A percentile compares a stretch with the other conserved stretches of the same genome.
Conservation (phyloP, 2,888 invertebrate genomes). For the Andrena minutula region DNA sequence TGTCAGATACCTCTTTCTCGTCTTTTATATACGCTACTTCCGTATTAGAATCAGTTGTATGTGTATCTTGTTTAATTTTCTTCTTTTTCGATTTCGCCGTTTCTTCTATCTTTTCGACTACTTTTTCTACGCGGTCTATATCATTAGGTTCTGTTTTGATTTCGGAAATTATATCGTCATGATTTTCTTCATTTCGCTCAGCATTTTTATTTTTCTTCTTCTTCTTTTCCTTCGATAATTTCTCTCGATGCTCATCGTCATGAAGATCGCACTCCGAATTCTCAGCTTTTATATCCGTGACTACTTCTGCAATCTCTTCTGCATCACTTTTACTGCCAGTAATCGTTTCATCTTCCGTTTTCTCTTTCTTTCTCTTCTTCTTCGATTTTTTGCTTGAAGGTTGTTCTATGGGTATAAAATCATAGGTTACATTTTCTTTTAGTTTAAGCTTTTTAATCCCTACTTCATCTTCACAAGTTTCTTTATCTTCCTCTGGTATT, state of each 20-base stretch:
- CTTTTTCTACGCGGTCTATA: neutral
- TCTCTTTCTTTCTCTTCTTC: slow-evolving; percentile 62
- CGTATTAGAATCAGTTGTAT: slow-evolving; percentile 7
- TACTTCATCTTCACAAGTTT: slow-evolving; percentile 4
- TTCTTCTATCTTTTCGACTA: slow-evolving; percentile 22
- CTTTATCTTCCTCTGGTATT: slow-evolving; percentile 65
- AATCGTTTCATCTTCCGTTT: slow-evolving; percentile 36
- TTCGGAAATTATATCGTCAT: neutral
- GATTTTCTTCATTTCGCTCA: neutral
- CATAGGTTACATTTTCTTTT: slow-evolving; percentile 3
- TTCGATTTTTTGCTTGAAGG: slow-evolving; percentile 24
- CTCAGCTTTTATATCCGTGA: neutral
- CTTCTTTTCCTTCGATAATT: slow-evolving; percentile 16
- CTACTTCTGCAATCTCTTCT: slow-evolving; percentile 14
- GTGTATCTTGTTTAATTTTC: slow-evolving; percentile 13
- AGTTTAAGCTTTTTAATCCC: slow-evolving; percentile 2
- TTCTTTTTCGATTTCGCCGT: slow-evolving; percentile 15
- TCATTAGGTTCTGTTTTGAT: slow-evolving; percentile 4
- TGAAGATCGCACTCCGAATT: neutral
- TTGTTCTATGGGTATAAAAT: slow-evolving; percentile 25
- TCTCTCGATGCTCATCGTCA: neutral
- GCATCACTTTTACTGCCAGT: slow-evolving; percentile 7
- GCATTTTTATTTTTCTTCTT: slow-evolving; percentile 31
- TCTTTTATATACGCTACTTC: neutral
- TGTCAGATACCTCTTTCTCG: slow-evolving; percentile 38